Evolutionary conservation across 2,888 invertebrate genomes (phyloP).

Genomic region (Leuctra nigra): DNA sequence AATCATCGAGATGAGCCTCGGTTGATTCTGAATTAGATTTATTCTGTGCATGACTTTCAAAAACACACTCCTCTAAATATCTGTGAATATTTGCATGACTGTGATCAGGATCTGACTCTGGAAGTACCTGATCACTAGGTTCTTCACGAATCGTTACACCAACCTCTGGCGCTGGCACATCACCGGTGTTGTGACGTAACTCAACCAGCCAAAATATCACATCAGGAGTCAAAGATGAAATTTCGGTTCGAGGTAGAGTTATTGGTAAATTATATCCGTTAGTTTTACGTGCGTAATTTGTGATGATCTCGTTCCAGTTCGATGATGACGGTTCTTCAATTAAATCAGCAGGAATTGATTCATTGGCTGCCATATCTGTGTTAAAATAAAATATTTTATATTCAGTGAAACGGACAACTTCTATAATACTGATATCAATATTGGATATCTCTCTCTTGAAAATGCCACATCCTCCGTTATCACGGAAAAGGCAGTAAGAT

Average conservation of each 20-base stretch:
- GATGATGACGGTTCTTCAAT: too few species aligned
- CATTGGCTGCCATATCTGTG: conserved; percentile 1
- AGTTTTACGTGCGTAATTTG: not conserved
- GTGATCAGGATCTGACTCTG: not conserved
- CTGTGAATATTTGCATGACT: not conserved
- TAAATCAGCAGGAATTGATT: not conserved
- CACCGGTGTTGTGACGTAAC: conserved; percentile 19
- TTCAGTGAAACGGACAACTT: too few species aligned
- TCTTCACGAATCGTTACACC: not conserved
- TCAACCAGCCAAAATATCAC: conserved; percentile 27
- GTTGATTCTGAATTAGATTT: not conserved
- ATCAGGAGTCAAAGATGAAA: conserved; percentile 15
- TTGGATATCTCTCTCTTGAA: too few species aligned
- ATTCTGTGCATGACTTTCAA: not conserved
- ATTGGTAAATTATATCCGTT: not conserved
- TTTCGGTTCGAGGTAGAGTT: not conserved
- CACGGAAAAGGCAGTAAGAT: too few species aligned
- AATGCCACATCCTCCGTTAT: too few species aligned
- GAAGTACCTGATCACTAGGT: not conserved
- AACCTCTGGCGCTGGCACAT: not conserved
- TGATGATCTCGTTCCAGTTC: not conserved
- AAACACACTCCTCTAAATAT: not conserved
- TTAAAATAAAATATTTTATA: too few species aligned
- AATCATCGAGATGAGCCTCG: not conserved
- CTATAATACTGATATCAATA: too few species aligned